A percentile compares a stretch with the other conserved stretches of the same genome.
Conservation (phyloP, 1,140 invertebrate genomes). For the Zophobas atratus region DNA sequence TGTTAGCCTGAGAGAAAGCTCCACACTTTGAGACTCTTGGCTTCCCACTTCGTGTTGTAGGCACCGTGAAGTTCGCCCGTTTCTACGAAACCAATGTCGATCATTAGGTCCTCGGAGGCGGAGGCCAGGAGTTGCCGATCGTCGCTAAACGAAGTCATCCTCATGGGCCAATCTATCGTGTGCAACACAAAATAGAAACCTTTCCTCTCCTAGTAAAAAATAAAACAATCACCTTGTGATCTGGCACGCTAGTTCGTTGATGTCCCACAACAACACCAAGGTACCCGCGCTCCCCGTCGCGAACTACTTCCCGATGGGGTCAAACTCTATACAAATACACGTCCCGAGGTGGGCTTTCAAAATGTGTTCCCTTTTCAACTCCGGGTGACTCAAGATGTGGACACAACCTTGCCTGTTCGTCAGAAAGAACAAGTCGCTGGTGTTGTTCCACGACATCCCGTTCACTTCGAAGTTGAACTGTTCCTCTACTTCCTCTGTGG, state of each 20-base stretch:
- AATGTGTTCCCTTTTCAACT: constrained; percentile 87
- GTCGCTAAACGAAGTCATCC: constrained; percentile 95
- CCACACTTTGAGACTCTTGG: constrained; percentile 93
- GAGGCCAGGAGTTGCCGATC: constrained; percentile 95
- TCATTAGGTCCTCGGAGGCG: constrained; percentile 95
- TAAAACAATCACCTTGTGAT: constrained; percentile 78
- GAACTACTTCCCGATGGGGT: constrained; percentile 92
- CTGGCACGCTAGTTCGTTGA: constrained; percentile 90
- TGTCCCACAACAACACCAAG: constrained; percentile 95
- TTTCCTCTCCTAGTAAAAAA: neutral
- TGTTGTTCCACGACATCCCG: constrained; percentile 97
- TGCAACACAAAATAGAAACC: constrained; percentile 55
- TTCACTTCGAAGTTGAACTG: constrained; percentile 99
- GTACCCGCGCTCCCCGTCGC: constrained; percentile 98
- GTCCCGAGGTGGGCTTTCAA: constrained; percentile 97
- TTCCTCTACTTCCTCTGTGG: constrained; percentile 88
- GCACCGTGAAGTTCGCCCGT: constrained; percentile 92
- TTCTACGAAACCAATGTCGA: constrained; percentile 95
- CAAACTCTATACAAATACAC: constrained; percentile 98
- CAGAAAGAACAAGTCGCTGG: constrained; percentile 94
- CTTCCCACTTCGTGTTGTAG: constrained; percentile 89
- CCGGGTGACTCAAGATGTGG: constrained; percentile 94
- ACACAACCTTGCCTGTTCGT: constrained; percentile 96
- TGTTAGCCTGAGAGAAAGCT: constrained; percentile 79
- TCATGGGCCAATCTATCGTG: constrained; percentile 96